Evolutionary conservation across 2,797 vertebrate species (phyloP), one percentile per base, ranked within the genome.

Genomic region (Pangasius krempfi): DNA sequence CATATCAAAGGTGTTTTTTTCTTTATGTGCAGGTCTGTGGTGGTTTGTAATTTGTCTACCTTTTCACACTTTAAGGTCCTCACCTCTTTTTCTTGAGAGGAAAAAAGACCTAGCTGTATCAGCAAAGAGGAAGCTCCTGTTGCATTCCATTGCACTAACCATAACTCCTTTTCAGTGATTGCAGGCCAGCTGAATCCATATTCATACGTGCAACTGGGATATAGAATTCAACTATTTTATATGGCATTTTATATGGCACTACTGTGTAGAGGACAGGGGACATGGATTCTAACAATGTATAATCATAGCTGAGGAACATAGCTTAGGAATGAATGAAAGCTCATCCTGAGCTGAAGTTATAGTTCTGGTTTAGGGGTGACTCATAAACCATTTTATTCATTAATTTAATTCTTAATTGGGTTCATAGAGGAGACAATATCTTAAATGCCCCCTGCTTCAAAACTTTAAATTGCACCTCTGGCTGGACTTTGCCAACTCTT

Each of bases 401-500:
- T 80, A 89, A 87, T 88, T 88, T 30, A 27, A 58, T 90, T 89
- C 18, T 54, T 79, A 78, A 44, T 86, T 76, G 70, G 30, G 66
- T 83, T 52, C 13, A 40, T 47, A 87, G 66, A 72, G 88, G 37
- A 75, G 72, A 84, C 88, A 68, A 64, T 76, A n/a, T 72, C 87
- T 33, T 70, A n/a, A 87, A 87, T 76, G 72, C 12, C 44, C 44
- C 37, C 30, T 52, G 30, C 88, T 85, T 89, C 79, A 13, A 30
- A 76, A 95, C 95, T 93, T 94, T 90, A 86, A 94, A 93, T 93
- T 87, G 75, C 3, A 88, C 82, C 87, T 93, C 88, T 66, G 92
- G 93, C 92, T 94, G 93, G 91, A 83, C 93, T 93, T 94, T 92
- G 78, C 91, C 91, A 94, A 92, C 91, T 93, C 93, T 94, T 91